Percentiles rank a stretch among this genome's conserved stretches.
Evolutionary conservation across 2,797 vertebrate species (phyloP).

Genomic region (Schizothorax lantsangensis): DNA sequence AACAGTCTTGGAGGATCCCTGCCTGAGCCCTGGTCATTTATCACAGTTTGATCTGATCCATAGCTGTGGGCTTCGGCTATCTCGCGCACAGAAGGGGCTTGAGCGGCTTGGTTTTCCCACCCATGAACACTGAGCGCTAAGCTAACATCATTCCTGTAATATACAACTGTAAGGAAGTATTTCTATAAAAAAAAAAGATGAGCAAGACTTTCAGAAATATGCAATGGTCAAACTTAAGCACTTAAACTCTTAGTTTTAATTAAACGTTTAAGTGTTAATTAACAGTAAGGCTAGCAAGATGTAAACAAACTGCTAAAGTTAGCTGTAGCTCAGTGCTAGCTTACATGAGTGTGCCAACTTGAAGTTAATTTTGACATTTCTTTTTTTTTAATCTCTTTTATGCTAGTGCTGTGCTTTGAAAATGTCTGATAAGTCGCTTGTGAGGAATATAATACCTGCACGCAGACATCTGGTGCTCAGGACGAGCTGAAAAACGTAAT

Average conservation of each 20-base stretch:
- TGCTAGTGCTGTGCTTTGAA: not conserved
- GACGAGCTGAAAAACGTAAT: constrained; percentile 24
- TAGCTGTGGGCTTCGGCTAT: constrained; percentile 41
- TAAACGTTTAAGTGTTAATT: not conserved
- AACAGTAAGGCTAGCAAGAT: not conserved
- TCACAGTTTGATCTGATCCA: constrained; percentile 67
- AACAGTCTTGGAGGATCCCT: constrained; percentile 70
- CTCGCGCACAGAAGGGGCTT: not conserved
- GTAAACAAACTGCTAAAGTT: not conserved
- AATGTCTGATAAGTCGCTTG: constrained; percentile 23
- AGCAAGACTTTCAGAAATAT: not conserved
- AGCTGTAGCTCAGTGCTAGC: not conserved
- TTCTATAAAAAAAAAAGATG: not conserved
- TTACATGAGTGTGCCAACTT: not conserved
- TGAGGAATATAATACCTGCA: not conserved
- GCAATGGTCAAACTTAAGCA: not conserved
- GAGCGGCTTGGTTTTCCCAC: constrained; percentile 19
- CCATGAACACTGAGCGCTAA: constrained; percentile 6
- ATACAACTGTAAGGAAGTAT: not conserved
- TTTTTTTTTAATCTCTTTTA: not conserved
- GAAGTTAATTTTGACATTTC: constrained; percentile 19
- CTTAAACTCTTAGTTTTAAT: not conserved
- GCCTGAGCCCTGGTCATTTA: constrained; percentile 68
- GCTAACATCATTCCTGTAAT: constrained; percentile 8
- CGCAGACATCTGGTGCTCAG: constrained; percentile 11